Evolutionary conservation across 1,140 invertebrate species (phyloP).

Genomic region (Penaeus japonicus): DNA sequence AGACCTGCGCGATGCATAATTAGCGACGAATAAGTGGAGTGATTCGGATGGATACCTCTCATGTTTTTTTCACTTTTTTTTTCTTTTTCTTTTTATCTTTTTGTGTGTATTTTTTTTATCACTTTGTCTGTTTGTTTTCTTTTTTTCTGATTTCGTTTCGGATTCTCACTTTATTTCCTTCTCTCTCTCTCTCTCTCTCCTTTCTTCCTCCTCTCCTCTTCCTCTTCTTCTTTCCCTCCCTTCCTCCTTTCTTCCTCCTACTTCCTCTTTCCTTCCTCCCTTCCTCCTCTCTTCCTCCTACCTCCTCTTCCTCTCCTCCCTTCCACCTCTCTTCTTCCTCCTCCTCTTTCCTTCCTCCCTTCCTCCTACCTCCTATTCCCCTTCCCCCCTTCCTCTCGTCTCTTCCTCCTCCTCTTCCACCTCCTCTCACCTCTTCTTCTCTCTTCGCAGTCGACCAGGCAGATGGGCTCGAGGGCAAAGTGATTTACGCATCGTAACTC

Average conservation of each 20-base stretch:
- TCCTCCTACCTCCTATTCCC: background rate
- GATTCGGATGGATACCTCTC: too few species aligned
- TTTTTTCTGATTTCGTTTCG: too few species aligned
- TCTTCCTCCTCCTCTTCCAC: background rate
- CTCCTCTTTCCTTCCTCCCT: background rate
- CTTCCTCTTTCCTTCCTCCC: too few species aligned
- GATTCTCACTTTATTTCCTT: too few species aligned
- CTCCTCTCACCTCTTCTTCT: background rate
- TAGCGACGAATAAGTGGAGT: background rate
- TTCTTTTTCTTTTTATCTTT: too few species aligned
- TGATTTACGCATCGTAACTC: conserved; percentile 16
- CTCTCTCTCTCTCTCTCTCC: too few species aligned
- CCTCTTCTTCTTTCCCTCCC: background rate
- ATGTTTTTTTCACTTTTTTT: too few species aligned
- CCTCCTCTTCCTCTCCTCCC: too few species aligned
- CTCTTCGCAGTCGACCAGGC: background rate
- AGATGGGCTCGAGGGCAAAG: background rate
- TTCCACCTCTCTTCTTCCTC: background rate
- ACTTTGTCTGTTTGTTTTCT: too few species aligned
- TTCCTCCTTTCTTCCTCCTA: too few species aligned
- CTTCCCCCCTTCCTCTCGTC: background rate
- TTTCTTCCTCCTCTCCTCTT: background rate
- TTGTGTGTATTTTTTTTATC: too few species aligned
- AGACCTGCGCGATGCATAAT: background rate
- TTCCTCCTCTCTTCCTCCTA: background rate